Percentiles rank a stretch among this genome's conserved stretches.
These are phyloP conservation scores for Archips xylosteana DNA, from an alignment of 2,888 invertebrate species.

Conservation along the genomic window DNA sequence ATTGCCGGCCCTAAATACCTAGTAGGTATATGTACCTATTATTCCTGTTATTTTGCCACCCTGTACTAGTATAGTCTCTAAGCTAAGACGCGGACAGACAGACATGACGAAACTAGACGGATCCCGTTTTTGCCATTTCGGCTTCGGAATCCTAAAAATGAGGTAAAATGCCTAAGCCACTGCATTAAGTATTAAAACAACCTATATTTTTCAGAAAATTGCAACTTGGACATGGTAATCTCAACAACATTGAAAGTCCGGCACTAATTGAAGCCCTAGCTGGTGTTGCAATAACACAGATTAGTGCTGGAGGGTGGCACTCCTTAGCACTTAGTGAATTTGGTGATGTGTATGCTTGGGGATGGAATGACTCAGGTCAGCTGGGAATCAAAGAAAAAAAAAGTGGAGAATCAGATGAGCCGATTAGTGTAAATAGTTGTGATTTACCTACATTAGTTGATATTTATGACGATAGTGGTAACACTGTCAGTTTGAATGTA, in stretches of 20 bases:
- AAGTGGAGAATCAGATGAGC: constrained; percentile 45
- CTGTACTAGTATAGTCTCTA: too few relatives aligned
- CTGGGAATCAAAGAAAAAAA: constrained; percentile 87
- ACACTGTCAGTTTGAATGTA: constrained; percentile 78
- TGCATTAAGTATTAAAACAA: not conserved
- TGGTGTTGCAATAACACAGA: constrained; percentile 89
- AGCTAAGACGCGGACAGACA: too few relatives aligned
- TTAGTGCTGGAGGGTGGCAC: constrained; percentile 96
- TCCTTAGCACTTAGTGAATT: constrained; percentile 90
- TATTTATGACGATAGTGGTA: constrained; percentile 67
- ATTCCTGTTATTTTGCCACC: too few relatives aligned
- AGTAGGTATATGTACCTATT: too few relatives aligned
- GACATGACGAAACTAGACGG: too few relatives aligned
- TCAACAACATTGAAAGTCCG: constrained; percentile 87
- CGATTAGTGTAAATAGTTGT: constrained; percentile 57
- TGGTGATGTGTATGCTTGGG: constrained; percentile 96
- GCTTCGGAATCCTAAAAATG: not conserved
- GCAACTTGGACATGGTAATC: constrained; percentile 93
- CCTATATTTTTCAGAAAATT: constrained; percentile 88
- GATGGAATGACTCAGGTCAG: constrained; percentile 96
- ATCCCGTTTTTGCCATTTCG: too few relatives aligned
- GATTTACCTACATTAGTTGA: constrained; percentile 71
- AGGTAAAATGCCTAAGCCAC: not conserved
- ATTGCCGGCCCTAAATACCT: too few relatives aligned
- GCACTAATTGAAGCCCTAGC: constrained; percentile 89